A percentile compares a stretch with the other conserved stretches of the same genome.
phyloP scores from a whole-genome alignment of 2,888 invertebrate species.

The Trissolcus japonicus region DNA sequence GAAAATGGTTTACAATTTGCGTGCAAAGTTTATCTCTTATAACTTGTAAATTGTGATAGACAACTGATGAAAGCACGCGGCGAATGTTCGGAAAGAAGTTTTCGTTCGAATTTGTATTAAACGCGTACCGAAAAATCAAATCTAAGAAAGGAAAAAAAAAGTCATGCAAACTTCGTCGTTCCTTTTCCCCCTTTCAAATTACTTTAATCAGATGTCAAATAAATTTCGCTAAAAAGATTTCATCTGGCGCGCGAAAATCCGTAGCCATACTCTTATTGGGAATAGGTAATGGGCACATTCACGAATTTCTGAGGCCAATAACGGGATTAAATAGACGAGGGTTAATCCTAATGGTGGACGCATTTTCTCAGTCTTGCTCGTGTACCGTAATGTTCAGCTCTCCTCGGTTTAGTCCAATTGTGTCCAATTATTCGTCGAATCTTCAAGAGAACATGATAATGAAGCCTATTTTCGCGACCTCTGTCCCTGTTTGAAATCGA shows the following conservation, averaged over 20 bases:
- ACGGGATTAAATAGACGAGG: slow-evolving; percentile 75
- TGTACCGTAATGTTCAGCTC: slow-evolving; percentile 40
- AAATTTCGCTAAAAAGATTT: slow-evolving; percentile 3
- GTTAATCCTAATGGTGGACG: slow-evolving; percentile 74
- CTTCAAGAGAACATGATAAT: slow-evolving; percentile 61
- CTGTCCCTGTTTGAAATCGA: too few species aligned
- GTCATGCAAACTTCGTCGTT: too few species aligned
- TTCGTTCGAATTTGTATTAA: background rate
- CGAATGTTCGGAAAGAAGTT: background rate
- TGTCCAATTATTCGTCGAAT: slow-evolving; percentile 21
- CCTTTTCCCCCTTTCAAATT: background rate
- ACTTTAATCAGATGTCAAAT: background rate
- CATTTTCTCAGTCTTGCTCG: slow-evolving; percentile 64
- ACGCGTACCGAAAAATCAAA: too few species aligned
- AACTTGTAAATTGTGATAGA: background rate
- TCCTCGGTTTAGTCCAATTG: slow-evolving; percentile 30
- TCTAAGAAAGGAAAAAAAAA: too few species aligned
- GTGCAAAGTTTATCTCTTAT: background rate
- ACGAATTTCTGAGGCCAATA: slow-evolving; percentile 73
- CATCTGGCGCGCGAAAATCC: slow-evolving; percentile 1
- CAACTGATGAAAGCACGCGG: too few species aligned
- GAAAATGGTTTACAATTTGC: background rate
- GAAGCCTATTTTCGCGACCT: too few species aligned
- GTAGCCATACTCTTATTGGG: slow-evolving; percentile 18
- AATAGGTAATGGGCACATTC: slow-evolving; percentile 61